phyloP scores from a whole-genome alignment of 2,797 vertebrate genomes.

The Cyprinodon diabolis region DNA sequence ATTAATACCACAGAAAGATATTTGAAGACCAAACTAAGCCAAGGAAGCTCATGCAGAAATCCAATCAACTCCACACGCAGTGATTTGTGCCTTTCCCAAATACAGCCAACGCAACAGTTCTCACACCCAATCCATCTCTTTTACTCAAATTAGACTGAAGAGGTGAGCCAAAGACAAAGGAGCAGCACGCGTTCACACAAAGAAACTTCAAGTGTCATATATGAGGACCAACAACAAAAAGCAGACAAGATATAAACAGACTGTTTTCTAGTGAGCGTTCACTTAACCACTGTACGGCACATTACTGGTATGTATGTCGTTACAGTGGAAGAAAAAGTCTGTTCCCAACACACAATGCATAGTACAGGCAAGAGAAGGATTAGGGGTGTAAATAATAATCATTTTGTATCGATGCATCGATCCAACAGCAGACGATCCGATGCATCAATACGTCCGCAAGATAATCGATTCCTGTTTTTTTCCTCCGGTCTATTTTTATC shows the following conservation, averaged over 20 bases:
- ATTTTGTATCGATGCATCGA: no score
- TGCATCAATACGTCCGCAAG: no score
- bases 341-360: constrained; percentile 43
- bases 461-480: no score
- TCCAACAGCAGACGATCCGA: no score
- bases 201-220: constrained; percentile 1
- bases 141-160: constrained; percentile 27
- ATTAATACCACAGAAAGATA: constrained; percentile 23
- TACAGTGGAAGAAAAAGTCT: constrained; percentile 36
- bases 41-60: constrained; percentile 60
- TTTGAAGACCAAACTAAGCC: constrained; percentile 39
- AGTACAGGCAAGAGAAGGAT: constrained; percentile 24
- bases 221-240: constrained; percentile 28
- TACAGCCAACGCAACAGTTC: constrained; percentile 20
- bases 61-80: constrained; percentile 45
- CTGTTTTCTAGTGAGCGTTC: constrained; percentile 35
- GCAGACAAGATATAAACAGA: constrained; percentile 27
- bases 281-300: constrained; percentile 13
- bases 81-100: constrained; percentile 50
- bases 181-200: constrained; percentile 23
- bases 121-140: constrained; percentile 10
- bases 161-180: constrained; percentile 28
- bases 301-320: constrained; percentile 3
- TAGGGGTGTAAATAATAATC: no score
- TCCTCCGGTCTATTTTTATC: no score